phyloP scores from a whole-genome alignment of 2,888 invertebrate genomes.

The Troides oblongomaculatus region DNA sequence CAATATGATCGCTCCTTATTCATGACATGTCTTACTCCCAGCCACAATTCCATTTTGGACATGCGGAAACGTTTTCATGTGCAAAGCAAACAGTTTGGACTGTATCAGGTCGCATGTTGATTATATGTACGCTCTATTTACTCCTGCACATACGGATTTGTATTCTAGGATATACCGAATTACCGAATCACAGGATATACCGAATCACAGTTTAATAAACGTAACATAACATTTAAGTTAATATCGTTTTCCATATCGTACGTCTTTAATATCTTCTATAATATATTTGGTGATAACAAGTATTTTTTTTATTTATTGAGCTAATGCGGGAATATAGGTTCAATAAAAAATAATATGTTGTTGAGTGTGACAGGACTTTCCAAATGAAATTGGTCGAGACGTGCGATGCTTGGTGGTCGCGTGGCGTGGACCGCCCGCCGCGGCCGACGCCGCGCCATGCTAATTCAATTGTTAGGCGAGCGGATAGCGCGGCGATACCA shows the following conservation, averaged over 20 bases:
- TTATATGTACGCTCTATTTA: slow-evolving; percentile 13
- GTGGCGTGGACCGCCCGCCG: slow-evolving; percentile 74
- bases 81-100: slow-evolving; percentile 35
- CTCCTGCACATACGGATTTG: slow-evolving; percentile 3
- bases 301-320: neutral
- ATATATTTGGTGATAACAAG: too few relatives aligned
- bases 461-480: slow-evolving; percentile 77
- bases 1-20: slow-evolving; percentile 48
- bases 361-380: slow-evolving; percentile 38
- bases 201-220: too few relatives aligned
- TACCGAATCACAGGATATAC: too few relatives aligned
- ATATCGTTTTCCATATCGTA: too few relatives aligned
- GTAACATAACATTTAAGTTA: too few relatives aligned
- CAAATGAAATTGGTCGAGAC: slow-evolving; percentile 43
- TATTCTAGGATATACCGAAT: neutral
- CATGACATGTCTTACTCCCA: slow-evolving; percentile 43
- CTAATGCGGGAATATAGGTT: neutral
- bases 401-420: slow-evolving; percentile 59
- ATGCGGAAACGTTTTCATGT: slow-evolving; percentile 36
- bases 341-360: slow-evolving; percentile 30
- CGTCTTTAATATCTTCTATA: too few relatives aligned
- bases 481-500: slow-evolving; percentile 66
- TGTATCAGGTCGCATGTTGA: slow-evolving; percentile 15
- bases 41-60: slow-evolving; percentile 43
- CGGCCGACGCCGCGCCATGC: slow-evolving; percentile 67